Evolutionary conservation across 2,797 vertebrate genomes (phyloP), one percentile per base, ranked within the genome.

Genomic region (Protonibea diacanthus): DNA sequence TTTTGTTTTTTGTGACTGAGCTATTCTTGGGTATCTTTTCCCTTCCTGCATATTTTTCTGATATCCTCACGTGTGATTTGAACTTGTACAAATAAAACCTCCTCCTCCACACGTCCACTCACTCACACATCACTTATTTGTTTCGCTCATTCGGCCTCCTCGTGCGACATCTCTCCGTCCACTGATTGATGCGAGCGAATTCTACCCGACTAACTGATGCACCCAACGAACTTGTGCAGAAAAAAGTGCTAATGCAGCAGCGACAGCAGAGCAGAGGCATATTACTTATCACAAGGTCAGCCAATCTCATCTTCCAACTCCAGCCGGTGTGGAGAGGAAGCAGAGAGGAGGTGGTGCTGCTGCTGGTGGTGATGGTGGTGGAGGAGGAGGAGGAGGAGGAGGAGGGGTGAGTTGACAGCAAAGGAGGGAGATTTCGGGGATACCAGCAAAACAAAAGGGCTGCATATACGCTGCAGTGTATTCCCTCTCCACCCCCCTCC

Each of bases 271-370:
- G 76, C 76, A 63, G 76, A 90, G 88, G 84, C 90, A 86, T 93
- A 93, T 93, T 92, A 90, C 87, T 92, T 94, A 93, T 93, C 92
- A 92, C 92, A 91, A 91, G 90, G 92, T 94, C 93, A 93, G 93
- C 88, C 86, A 88, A 91, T 92, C 89, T 93, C 91, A 92, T 93
- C 86, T 88, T 90, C 81, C 81, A 75, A 81, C 78, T 84, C 78
- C 62, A 78, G 76, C 74, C 51, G 10, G 25, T 45, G 75, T 80
- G 74, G 61, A 78, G 82, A 79, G 82, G 72, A 76, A 33, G 72
- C 64, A 51, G 45, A 51, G 61, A 76, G 74, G 61, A 29, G 42
- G 49, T 6, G 44, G 25, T 13, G 15, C 23, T 17, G 15, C 33
- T 33, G 48, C 23, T 25, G 42, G 38, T 13, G 29, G 51, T 23